These are phyloP conservation scores for Glareola pratincola DNA, from an alignment of 2,113 vertebrate species.

Conservation along the genomic window DNA sequence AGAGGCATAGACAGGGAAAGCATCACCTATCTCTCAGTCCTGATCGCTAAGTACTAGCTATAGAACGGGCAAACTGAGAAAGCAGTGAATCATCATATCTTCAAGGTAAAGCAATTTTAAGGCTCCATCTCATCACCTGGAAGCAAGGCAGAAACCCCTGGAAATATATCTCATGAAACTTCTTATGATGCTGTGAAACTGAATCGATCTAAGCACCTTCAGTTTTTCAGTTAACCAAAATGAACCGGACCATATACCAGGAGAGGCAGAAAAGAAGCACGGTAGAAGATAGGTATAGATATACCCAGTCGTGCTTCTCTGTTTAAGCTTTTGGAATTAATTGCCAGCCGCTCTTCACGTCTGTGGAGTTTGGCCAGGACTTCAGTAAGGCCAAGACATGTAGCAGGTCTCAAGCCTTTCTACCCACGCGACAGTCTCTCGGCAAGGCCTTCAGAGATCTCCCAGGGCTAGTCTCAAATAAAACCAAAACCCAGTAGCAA, in stretches of 20 bases:
- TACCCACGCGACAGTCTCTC: background rate
- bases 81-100: background rate
- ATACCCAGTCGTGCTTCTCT: background rate
- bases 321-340: background rate
- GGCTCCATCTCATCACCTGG: background rate
- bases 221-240: conserved; percentile 1
- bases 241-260: background rate
- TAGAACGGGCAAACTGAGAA: background rate
- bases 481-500: background rate
- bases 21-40: background rate
- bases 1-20: background rate
- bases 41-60: background rate
- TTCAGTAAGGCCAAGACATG: background rate
- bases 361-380: background rate
- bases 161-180: background rate
- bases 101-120: conserved; percentile 28
- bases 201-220: background rate
- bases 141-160: background rate
- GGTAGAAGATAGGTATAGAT: background rate
- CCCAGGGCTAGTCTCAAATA: background rate
- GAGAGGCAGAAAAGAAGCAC: background rate
- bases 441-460: background rate
- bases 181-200: background rate
- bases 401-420: background rate
- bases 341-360: background rate